Percentiles rank a stretch among this genome's conserved stretches.
phyloP scores from a whole-genome alignment of 2,113 vertebrate genomes.

The Rhea americana region DNA sequence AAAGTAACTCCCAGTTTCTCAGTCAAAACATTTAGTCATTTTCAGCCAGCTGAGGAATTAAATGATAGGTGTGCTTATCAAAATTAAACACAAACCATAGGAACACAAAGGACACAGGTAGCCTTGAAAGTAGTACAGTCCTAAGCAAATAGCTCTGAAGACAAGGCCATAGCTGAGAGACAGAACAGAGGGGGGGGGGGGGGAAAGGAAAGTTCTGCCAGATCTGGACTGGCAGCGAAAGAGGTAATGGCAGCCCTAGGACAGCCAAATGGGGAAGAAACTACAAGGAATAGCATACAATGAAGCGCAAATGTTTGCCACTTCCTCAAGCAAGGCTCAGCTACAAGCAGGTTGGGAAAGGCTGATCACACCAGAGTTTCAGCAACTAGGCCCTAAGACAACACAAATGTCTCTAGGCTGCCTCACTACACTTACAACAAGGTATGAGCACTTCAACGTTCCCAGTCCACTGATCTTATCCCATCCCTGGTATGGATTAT shows the following conservation, averaged over 20 bases:
- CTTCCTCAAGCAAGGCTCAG: not conserved
- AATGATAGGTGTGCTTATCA: not conserved
- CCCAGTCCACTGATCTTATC: not conserved
- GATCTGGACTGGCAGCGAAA: not conserved
- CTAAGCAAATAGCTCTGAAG: not conserved
- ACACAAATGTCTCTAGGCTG: not conserved
- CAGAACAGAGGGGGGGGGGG: accelerated
- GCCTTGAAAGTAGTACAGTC: not conserved
- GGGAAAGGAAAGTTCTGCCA: not conserved
- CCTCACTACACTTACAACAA: not conserved
- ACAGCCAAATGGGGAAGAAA: not conserved
- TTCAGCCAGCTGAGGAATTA: not conserved
- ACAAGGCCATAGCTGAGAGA: not conserved
- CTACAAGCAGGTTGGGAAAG: not conserved
- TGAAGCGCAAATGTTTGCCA: accelerated
- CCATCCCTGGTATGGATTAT: not conserved
- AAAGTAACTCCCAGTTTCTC: not conserved
- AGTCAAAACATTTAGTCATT: not conserved
- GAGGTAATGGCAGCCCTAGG: not conserved
- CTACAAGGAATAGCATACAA: not conserved
- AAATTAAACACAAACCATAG: not conserved
- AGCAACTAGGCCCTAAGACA: accelerated
- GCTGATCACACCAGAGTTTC: not conserved
- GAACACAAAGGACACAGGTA: accelerated
- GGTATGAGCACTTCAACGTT: not conserved